These are phyloP conservation scores for Andrena marginata DNA, from an alignment of 2,888 invertebrate genomes.

Conservation along the genomic window DNA sequence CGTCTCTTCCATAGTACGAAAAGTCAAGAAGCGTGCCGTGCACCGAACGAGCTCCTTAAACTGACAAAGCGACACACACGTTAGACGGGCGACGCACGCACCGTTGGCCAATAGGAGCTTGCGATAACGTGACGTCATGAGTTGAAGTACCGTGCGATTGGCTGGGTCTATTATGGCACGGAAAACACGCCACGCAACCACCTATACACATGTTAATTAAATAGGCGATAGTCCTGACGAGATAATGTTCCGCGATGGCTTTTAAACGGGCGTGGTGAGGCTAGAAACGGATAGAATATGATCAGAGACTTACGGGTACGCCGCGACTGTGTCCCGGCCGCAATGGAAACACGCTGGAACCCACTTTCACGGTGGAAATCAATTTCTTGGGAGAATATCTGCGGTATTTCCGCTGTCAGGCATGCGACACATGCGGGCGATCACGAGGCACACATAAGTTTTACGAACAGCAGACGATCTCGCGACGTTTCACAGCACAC, in stretches of 20 bases:
- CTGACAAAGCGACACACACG: slow-evolving; percentile 77
- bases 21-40: slow-evolving; percentile 70
- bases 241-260: slow-evolving; percentile 69
- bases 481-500: slow-evolving; percentile 73
- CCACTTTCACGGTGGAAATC: slow-evolving; percentile 68
- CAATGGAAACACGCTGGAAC: slow-evolving; percentile 71
- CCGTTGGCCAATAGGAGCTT: slow-evolving; percentile 73
- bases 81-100: slow-evolving; percentile 73
- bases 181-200: slow-evolving; percentile 85
- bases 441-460: slow-evolving; percentile 55
- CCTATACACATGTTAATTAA: slow-evolving; percentile 83
- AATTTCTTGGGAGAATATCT: slow-evolving; percentile 62
- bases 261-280: slow-evolving; percentile 74
- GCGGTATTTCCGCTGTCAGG: slow-evolving; percentile 55
- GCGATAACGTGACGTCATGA: slow-evolving; percentile 80
- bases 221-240: slow-evolving; percentile 76
- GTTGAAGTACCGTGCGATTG: slow-evolving; percentile 79
- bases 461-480: slow-evolving; percentile 53
- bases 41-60: slow-evolving; percentile 72
- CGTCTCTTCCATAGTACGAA: slow-evolving; percentile 44
- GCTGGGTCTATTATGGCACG: slow-evolving; percentile 83
- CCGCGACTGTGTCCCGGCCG: slow-evolving; percentile 62
- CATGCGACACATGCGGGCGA: slow-evolving; percentile 44
- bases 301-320: slow-evolving; percentile 61
- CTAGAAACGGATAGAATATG: slow-evolving; percentile 49